Base-by-base conservation (phyloP, 2,113 vertebrate species). In the Onychorhynchus coronatus region DNA sequence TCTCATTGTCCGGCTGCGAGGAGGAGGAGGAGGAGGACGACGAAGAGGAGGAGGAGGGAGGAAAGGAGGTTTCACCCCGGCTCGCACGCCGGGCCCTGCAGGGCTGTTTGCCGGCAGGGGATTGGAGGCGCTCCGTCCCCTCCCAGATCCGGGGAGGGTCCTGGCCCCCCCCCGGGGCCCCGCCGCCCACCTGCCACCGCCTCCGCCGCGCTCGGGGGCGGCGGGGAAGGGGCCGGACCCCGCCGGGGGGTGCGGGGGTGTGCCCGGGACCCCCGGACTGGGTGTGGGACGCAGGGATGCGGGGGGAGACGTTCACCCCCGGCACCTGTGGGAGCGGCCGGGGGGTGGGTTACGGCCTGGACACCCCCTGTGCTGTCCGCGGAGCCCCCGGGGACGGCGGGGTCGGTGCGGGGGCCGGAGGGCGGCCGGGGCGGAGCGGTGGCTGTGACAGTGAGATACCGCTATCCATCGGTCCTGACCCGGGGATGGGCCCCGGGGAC, bases 91-190 rank as follows among this genome's bases (percentile, higher is more conserved):
- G 91, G 93, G 74, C 89, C 78, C 72, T 59, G 70, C 39, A 63
- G 76, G 22, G 61, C 42, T 79, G 49, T n/a, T 35, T 73, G 88
- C 85, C 25, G 88, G 82, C 30, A 56, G 55, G 78, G 82, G 95
- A 94, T 92, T 92, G 95, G 95, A 95, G 91, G 91, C 81, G 75
- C 41, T 8, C n/a, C 8, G 85, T 78, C 66, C 84, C 91, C 92
- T 91, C 49, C 85, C 78, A 93, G 85, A 95, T 94, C 95, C 94
- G 95, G 94, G 95, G 95, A 92, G 91, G 89, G 91, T 95, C 91
- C 18, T 59, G 55, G 73, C n/a, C n/a, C 39, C 67, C 75, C 65
- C 65, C 24, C 41, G 16, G 44, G 14, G 37, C 61, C 44, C 44
- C 35, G 15, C 55, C 68, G 61, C 67, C 63, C 77, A 80, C 93